These are phyloP conservation scores for Sebastes vulpes DNA, from an alignment of 2,797 vertebrate genomes.

Conservation along the genomic window DNA sequence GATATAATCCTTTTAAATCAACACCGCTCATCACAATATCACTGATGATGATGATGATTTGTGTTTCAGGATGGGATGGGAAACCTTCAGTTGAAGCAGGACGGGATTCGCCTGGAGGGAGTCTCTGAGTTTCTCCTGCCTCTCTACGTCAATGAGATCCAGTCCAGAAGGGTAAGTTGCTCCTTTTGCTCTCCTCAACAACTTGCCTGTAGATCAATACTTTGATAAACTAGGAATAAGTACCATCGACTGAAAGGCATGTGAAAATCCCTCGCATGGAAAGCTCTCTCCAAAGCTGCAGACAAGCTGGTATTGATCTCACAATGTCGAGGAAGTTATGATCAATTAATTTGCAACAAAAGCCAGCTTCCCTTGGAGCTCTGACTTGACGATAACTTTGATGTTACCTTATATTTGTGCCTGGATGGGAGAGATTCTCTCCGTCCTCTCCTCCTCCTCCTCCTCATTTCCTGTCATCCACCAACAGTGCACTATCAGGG, in stretches of 20 bases:
- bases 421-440: conserved; percentile 36
- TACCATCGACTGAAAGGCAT: background rate
- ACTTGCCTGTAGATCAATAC: conserved; percentile 34
- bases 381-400: conserved; percentile 35
- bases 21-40: background rate
- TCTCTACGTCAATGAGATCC: conserved; percentile 94
- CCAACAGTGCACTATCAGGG: conserved; percentile 55
- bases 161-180: conserved; percentile 91
- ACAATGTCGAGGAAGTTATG: conserved; percentile 33
- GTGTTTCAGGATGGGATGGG: conserved; percentile 94
- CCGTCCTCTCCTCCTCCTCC: background rate
- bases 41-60: conserved; percentile 13
- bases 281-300: conserved; percentile 6
- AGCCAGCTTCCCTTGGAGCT: conserved; percentile 18
- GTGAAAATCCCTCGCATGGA: conserved; percentile 16
- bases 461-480: conserved; percentile 61
- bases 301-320: conserved; percentile 43
- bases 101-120: conserved; percentile 93
- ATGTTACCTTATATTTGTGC: conserved; percentile 38
- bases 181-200: background rate
- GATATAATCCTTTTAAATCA: conserved; percentile 2
- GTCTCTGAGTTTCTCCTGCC: conserved; percentile 94
- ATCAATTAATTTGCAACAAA: conserved; percentile 62
- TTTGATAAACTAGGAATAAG: conserved; percentile 28
- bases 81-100: conserved; percentile 91